Conservation (phyloP, 2,113 vertebrate species). For the Octodon degus region DNA sequence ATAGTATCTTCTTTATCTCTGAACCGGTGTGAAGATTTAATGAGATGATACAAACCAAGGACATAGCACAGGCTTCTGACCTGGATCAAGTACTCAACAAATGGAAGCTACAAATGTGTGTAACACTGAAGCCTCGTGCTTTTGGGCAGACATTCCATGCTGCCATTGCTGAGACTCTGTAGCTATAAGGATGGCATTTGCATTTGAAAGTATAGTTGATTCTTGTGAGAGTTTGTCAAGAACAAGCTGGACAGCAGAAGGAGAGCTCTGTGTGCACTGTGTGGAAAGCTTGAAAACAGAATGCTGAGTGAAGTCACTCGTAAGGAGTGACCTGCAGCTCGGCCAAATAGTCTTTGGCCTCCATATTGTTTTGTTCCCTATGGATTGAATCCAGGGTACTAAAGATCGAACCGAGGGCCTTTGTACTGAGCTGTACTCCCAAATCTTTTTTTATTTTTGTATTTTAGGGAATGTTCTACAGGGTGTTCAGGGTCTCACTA, state of each 20-base stretch:
- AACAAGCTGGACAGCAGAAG: constrained; percentile 47
- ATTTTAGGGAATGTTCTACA: too few relatives aligned
- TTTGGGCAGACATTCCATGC: accelerated
- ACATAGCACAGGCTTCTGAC: neutral
- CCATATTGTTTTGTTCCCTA: neutral
- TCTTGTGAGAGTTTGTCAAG: constrained; percentile 56
- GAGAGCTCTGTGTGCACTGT: accelerated
- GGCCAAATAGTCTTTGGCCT: neutral
- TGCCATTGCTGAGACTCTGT: accelerated
- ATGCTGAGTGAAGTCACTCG: neutral
- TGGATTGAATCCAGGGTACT: neutral
- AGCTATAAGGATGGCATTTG: accelerated
- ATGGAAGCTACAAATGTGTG: neutral
- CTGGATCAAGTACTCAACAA: accelerated
- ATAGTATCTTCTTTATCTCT: neutral
- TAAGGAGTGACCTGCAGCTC: accelerated
- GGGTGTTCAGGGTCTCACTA: too few relatives aligned
- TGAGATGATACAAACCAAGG: accelerated
- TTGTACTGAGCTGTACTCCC: neutral
- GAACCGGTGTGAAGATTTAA: neutral
- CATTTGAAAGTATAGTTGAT: accelerated
- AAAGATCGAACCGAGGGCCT: neutral
- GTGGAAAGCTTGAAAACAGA: too few relatives aligned
- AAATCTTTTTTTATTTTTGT: neutral
- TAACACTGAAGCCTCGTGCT: accelerated